These are phyloP conservation scores for Leuctra nigra DNA, from an alignment of 2,888 invertebrate species.

Conservation along the genomic window DNA sequence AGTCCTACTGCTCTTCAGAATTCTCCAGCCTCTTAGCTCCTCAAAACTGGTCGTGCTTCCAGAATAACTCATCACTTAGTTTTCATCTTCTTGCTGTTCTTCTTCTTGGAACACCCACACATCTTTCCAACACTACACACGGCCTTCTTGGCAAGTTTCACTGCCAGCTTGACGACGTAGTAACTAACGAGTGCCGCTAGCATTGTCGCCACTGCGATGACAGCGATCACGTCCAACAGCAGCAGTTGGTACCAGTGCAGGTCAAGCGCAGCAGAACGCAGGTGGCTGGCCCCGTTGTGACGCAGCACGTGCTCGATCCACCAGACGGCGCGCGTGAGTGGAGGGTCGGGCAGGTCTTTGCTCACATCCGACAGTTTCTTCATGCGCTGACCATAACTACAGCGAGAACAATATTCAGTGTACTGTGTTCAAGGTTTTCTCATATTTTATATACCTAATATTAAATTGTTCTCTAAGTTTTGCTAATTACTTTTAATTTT, in stretches of 20 bases:
- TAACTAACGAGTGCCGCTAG: constrained; percentile 44
- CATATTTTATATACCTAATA: too few relatives aligned
- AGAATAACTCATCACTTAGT: too few relatives aligned
- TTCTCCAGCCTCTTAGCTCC: too few relatives aligned
- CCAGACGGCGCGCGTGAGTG: constrained; percentile 36
- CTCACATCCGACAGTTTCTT: constrained; percentile 1
- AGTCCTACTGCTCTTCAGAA: too few relatives aligned
- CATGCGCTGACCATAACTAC: background rate
- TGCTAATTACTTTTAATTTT: too few relatives aligned
- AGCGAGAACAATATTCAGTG: too few relatives aligned
- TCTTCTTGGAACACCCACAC: background rate
- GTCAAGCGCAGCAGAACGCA: constrained; percentile 27
- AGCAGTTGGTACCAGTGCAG: constrained; percentile 18
- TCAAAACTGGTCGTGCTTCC: too few relatives aligned
- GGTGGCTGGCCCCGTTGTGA: constrained; percentile 34
- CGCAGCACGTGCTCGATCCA: constrained; percentile 38
- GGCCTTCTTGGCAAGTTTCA: background rate
- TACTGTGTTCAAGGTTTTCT: too few relatives aligned
- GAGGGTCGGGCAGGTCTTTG: constrained; percentile 32
- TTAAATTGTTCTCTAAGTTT: too few relatives aligned
- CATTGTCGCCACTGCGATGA: constrained; percentile 31
- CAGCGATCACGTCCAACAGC: background rate
- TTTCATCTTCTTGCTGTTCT: background rate
- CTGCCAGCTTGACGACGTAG: background rate
- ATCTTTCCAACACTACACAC: too few relatives aligned